Evolutionary conservation across 2,797 vertebrate species (phyloP).

Genomic region (Cyprinodon diabolis): DNA sequence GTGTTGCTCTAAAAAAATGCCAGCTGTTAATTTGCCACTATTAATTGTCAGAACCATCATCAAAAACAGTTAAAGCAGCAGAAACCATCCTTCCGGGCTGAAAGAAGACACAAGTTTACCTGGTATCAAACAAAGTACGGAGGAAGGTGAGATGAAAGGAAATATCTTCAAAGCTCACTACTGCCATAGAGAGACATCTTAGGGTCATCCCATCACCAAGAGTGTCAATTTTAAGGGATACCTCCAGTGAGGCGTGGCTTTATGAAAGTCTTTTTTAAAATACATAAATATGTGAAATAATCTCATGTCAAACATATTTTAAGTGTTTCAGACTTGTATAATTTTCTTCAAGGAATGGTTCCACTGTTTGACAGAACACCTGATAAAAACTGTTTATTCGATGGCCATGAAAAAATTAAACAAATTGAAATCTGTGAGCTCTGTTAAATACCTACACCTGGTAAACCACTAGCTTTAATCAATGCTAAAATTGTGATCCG

Average conservation of each 20-base stretch:
- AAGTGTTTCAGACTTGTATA: not conserved
- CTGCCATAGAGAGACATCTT: not conserved
- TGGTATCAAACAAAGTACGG: not conserved
- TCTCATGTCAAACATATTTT: not conserved
- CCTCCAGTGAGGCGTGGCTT: not conserved
- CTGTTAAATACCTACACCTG: not conserved
- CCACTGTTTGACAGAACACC: no score
- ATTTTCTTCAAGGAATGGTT: no score
- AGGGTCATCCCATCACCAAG: not conserved
- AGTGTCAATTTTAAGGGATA: not conserved
- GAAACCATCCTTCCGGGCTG: not conserved
- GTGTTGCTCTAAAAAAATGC: not conserved
- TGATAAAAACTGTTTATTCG: no score
- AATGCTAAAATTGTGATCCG: not conserved
- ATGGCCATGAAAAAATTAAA: not conserved
- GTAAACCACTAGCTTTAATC: no score
- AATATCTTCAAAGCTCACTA: not conserved
- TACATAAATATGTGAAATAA: not conserved
- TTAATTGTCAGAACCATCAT: not conserved
- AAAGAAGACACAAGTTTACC: not conserved
- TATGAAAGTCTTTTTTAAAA: not conserved
- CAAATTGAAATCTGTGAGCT: not conserved
- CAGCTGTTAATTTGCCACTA: not conserved
- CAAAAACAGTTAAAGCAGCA: not conserved
- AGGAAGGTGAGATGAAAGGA: not conserved